A percentile compares a stretch with the other conserved stretches of the same genome.
Conservation (phyloP, 2,888 invertebrate genomes). For the Atrina japonica region DNA sequence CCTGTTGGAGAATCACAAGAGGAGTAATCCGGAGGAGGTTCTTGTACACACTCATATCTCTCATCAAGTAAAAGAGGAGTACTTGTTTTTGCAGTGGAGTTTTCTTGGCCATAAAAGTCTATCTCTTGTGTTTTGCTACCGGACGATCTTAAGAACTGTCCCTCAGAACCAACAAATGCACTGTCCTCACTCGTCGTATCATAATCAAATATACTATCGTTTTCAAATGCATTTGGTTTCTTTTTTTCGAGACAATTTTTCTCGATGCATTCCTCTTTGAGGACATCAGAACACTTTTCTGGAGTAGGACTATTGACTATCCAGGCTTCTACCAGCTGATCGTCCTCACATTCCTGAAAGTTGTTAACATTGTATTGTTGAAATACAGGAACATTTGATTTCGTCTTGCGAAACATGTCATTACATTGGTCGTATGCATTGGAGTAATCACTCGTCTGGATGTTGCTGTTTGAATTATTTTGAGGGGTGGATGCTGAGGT, state of each 20-base stretch:
- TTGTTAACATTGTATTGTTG: too few species aligned
- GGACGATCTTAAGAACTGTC: slow-evolving; percentile 24
- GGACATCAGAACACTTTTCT: slow-evolving; percentile 11
- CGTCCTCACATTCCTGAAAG: background rate
- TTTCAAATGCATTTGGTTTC: slow-evolving; percentile 2
- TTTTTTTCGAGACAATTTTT: background rate
- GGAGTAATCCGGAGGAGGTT: slow-evolving; percentile 39
- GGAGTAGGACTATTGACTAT: slow-evolving; percentile 23
- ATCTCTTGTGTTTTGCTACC: background rate
- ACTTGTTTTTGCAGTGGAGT: slow-evolving; percentile 5
- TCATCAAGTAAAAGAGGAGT: background rate
- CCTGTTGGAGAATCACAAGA: slow-evolving; percentile 10
- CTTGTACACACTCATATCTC: background rate
- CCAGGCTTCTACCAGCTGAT: slow-evolving; percentile 28
- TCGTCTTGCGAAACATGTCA: too few species aligned
- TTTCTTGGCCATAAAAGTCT: background rate
- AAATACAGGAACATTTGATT: too few species aligned
- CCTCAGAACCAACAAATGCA: slow-evolving; percentile 42
- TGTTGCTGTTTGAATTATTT: too few species aligned
- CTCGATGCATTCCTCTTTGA: slow-evolving; percentile 12
- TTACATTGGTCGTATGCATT: too few species aligned
- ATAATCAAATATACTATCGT: slow-evolving; percentile 12
- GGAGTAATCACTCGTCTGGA: too few species aligned
- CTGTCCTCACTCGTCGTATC: slow-evolving; percentile 40
- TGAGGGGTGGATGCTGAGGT: too few species aligned